phyloP scores from a whole-genome alignment of 2,113 vertebrate species.

The Neotoma lepida region DNA sequence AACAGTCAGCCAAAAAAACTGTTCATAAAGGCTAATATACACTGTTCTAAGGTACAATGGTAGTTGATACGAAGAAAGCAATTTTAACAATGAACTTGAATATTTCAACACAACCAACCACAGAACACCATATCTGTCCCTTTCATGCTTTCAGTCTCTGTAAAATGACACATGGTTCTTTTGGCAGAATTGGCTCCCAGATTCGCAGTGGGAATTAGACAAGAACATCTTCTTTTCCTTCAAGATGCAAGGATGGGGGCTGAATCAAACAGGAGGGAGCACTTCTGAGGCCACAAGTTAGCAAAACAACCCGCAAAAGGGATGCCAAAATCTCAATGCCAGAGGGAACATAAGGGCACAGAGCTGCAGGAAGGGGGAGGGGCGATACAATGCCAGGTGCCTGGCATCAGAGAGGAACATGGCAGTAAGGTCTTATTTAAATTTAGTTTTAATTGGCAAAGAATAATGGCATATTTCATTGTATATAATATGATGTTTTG shows the following conservation, averaged over 20 bases:
- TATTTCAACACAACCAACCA: constrained; percentile 18
- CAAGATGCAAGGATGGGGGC: constrained; percentile 24
- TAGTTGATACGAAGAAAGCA: not conserved
- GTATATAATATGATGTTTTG: not conserved
- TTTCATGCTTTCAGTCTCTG: constrained; percentile 46
- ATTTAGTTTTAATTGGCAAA: constrained; percentile 33
- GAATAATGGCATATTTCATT: not conserved
- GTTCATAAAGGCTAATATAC: constrained; percentile 31
- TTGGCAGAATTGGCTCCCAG: constrained; percentile 70
- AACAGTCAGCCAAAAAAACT: constrained; percentile 31
- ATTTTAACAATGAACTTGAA: constrained; percentile 20
- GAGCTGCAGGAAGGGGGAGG: not conserved
- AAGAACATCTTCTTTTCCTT: constrained; percentile 73
- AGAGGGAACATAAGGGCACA: constrained; percentile 48
- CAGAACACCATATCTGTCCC: not conserved
- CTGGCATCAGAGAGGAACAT: not conserved
- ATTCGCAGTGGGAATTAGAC: constrained; percentile 74
- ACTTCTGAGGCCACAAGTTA: constrained; percentile 53
- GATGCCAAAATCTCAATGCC: constrained; percentile 47
- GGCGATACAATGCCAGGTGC: not conserved
- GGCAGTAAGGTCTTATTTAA: not conserved
- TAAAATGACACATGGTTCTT: constrained; percentile 70
- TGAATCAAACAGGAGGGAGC: constrained; percentile 49
- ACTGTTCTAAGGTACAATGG: constrained; percentile 30
- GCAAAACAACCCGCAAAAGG: constrained; percentile 12